phyloP scores from a whole-genome alignment of 1,140 invertebrate genomes.

The Apocrypta bakeri region DNA sequence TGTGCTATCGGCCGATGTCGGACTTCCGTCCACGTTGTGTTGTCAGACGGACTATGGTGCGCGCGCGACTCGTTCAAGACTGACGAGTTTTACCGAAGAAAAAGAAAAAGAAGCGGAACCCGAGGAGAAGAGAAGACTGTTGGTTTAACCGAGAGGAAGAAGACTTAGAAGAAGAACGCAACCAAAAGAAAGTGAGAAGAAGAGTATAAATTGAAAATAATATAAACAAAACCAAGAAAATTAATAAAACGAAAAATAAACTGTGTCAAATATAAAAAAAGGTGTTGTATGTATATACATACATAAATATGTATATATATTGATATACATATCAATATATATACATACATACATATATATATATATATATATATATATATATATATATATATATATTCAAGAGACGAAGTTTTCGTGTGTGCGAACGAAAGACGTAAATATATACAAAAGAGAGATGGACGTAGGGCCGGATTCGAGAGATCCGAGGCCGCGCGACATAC shows the following conservation, averaged over 20 bases:
- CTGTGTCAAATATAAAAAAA: not conserved
- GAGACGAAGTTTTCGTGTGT: not conserved
- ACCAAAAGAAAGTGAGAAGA: not conserved
- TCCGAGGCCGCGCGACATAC: constrained; percentile 51
- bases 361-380: too few relatives aligned
- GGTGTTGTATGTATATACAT: too few relatives aligned
- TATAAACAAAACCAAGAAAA: too few relatives aligned
- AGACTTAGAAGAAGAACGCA: not conserved
- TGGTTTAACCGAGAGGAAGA: not conserved
- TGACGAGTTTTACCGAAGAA: not conserved
- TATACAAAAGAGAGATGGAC: constrained; percentile 59
- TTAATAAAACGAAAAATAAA: not conserved
- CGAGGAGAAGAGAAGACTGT: not conserved
- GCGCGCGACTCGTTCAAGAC: constrained; percentile 1
- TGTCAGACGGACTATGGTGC: constrained; percentile 10
- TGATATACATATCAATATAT: too few relatives aligned
- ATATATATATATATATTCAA: too few relatives aligned
- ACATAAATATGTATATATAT: too few relatives aligned
- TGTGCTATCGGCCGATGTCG: not conserved
- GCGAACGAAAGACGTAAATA: constrained; percentile 1
- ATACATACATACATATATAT: too few relatives aligned
- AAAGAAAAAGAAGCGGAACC: not conserved
- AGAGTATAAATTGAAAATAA: not conserved
- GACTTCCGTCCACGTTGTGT: not conserved
- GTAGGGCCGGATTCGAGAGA: constrained; percentile 56